Evolutionary conservation across 2,888 invertebrate species (phyloP).

Genomic region (Cephus nigrinus): DNA sequence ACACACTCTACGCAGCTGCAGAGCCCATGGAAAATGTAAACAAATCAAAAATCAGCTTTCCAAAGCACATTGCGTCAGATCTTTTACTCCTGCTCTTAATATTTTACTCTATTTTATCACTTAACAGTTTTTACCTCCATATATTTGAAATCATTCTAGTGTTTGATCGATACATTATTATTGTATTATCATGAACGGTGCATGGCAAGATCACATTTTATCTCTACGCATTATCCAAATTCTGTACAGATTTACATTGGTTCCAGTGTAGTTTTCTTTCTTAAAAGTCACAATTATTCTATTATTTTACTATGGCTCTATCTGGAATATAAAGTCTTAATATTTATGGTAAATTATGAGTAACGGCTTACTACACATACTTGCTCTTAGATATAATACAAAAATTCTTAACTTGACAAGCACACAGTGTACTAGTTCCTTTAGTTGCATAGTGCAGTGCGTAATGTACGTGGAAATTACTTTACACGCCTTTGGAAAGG

Average conservation of each 20-base stretch:
- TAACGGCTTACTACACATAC: background rate
- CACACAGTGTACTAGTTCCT: background rate
- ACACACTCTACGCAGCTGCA: conserved; percentile 10
- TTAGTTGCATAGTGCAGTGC: background rate
- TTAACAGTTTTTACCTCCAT: background rate
- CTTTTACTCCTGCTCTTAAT: background rate
- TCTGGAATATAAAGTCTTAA: background rate
- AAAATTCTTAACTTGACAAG: background rate
- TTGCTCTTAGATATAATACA: background rate
- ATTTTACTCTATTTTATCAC: background rate
- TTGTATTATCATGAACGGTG: background rate
- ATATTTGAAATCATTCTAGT: too few species aligned
- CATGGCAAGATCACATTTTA: background rate
- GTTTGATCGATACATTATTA: background rate
- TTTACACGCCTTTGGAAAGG: background rate
- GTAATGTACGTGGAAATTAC: background rate
- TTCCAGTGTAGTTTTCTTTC: background rate
- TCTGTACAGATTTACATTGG: background rate
- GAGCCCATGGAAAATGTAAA: conserved; percentile 16
- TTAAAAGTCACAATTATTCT: background rate
- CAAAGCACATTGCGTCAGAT: background rate
- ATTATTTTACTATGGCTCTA: background rate
- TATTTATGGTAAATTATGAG: background rate
- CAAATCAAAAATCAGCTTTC: conserved; percentile 8
- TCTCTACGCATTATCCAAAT: background rate